phyloP scores from a whole-genome alignment of 2,888 invertebrate species.

The Drosophila longiperda region DNA sequence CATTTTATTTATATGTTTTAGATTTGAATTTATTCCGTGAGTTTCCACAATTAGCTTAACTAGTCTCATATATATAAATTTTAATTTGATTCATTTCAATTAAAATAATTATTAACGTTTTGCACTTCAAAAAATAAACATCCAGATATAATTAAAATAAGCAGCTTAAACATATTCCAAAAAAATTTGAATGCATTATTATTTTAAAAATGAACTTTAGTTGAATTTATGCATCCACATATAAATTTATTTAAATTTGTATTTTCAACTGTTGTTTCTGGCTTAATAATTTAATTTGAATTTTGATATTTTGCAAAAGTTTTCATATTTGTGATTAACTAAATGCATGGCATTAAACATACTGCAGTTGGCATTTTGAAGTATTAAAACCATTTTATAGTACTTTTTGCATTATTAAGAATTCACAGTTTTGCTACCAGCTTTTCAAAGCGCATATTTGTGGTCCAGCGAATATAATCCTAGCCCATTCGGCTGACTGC shows the following conservation, averaged over 20 bases:
- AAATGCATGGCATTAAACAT: not conserved
- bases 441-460: not conserved
- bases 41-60: too few species aligned
- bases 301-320: not conserved
- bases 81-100: not conserved
- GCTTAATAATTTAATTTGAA: not conserved
- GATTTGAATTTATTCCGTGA: too few species aligned
- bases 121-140: not conserved
- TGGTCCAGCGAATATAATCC: conserved; percentile 2
- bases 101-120: not conserved
- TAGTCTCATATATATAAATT: not conserved
- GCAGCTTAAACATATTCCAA: not conserved
- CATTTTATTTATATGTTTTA: too few species aligned
- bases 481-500: conserved; percentile 1
- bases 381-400: not conserved
- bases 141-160: not conserved
- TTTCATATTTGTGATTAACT: not conserved
- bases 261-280: not conserved
- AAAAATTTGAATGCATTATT: not conserved
- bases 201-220: not conserved
- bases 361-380: conserved; percentile 3
- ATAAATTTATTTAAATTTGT: not conserved
- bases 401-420: not conserved
- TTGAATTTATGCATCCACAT: not conserved
- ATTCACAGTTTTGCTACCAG: not conserved